phyloP scores from a whole-genome alignment of 2,888 invertebrate genomes.

The Limnephilus lunatus region DNA sequence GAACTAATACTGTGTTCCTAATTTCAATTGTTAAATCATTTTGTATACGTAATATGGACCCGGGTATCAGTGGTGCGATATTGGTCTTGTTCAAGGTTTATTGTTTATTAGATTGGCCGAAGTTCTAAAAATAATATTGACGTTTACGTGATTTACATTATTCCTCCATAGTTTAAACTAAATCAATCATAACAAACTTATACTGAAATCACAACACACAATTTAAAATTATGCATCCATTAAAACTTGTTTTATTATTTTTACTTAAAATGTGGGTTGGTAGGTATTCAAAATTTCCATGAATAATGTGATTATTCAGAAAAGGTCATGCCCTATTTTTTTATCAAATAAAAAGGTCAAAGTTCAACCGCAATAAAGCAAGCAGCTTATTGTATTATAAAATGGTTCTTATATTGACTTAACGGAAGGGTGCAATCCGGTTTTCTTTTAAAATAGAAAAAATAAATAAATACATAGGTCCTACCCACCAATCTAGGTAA shows the following conservation, averaged over 20 bases:
- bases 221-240: no score
- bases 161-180: no score
- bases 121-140: no score
- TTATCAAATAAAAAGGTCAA: constrained; percentile 65
- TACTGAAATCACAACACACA: no score
- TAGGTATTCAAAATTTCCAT: not conserved
- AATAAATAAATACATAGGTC: not conserved
- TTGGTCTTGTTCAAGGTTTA: no score
- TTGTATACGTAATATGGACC: no score
- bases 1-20: no score
- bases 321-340: constrained; percentile 62
- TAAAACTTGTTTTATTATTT: not conserved
- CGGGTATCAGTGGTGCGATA: no score
- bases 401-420: constrained; percentile 56
- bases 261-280: not conserved
- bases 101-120: no score
- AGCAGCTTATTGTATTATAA: constrained; percentile 55
- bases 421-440: constrained; percentile 63
- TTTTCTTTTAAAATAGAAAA: constrained; percentile 48
- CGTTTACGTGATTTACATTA: no score
- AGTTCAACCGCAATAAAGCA: constrained; percentile 64
- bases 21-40: no score
- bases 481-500: not conserved
- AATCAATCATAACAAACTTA: no score
- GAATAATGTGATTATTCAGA: constrained; percentile 59